These are phyloP conservation scores for Cheilosia scutellata DNA, from an alignment of 2,888 invertebrate species.

Conservation along the genomic window DNA sequence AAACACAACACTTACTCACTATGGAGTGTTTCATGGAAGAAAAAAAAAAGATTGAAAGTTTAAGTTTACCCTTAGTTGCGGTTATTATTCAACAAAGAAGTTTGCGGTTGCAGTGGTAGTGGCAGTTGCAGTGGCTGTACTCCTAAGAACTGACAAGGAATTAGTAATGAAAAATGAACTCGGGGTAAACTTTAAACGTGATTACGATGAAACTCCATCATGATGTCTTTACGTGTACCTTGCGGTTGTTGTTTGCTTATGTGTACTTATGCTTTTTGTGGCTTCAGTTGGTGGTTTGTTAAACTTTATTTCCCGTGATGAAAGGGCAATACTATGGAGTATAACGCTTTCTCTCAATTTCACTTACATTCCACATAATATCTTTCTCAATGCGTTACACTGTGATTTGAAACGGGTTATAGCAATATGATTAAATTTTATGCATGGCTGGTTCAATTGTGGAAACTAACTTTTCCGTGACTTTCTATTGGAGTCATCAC, in stretches of 20 bases:
- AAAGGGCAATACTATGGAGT: too few species aligned
- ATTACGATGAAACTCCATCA: conserved; percentile 54
- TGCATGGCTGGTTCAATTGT: too few species aligned
- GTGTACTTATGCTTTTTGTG: conserved; percentile 6
- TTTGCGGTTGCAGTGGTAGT: conserved; percentile 49
- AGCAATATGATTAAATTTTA: too few species aligned
- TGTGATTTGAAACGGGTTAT: too few species aligned
- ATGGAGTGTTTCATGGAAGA: conserved; percentile 37
- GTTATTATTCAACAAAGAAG: conserved; percentile 71
- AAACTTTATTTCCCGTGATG: neutral
- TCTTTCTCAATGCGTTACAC: too few species aligned
- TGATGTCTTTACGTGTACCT: conserved; percentile 46
- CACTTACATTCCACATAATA: too few species aligned
- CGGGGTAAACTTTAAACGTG: conserved; percentile 54
- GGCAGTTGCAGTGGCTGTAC: conserved; percentile 16
- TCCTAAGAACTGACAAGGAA: conserved; percentile 15
- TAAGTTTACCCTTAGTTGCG: conserved; percentile 62
- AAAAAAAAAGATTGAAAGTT: conserved; percentile 44
- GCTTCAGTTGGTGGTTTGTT: neutral
- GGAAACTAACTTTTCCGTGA: too few species aligned
- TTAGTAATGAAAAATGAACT: conserved; percentile 62
- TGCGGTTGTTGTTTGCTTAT: conserved; percentile 34
- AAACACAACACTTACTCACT: conserved; percentile 32
- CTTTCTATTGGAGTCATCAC: too few species aligned
- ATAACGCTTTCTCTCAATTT: too few species aligned